Percentiles rank a stretch among this genome's conserved stretches.
Evolutionary conservation across 2,797 vertebrate genomes (phyloP).

Genomic region (Sebastes hubbsi): DNA sequence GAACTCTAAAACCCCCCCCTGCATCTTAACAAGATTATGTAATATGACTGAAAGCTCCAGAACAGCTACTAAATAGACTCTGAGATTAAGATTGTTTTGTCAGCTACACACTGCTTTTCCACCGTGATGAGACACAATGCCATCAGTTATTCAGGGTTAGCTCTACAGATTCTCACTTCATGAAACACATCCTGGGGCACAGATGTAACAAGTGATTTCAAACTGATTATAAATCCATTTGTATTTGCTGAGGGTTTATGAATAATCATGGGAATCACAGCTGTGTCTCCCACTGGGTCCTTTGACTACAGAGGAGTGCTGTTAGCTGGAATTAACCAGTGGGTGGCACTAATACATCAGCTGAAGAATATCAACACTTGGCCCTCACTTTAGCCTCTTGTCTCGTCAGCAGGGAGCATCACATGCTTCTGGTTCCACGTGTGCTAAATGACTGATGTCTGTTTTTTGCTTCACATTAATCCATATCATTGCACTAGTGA

Average conservation of each 20-base stretch:
- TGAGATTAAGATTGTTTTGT: constrained; percentile 25
- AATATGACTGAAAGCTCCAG: constrained; percentile 5
- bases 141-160: constrained; percentile 53
- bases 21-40: background rate
- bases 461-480: constrained; percentile 27
- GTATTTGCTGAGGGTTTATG: constrained; percentile 52
- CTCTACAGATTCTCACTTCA: constrained; percentile 35
- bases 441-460: constrained; percentile 5
- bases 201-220: constrained; percentile 56
- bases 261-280: constrained; percentile 62
- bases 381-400: constrained; percentile 7
- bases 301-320: constrained; percentile 41
- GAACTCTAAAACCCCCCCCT: background rate
- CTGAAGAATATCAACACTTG: constrained; percentile 20
- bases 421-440: constrained; percentile 8
- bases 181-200: constrained; percentile 55
- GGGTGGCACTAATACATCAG: constrained; percentile 72
- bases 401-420: background rate
- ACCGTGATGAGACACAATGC: constrained; percentile 41
- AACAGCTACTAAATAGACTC: constrained; percentile 7
- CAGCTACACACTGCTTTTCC: constrained; percentile 6
- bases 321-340: constrained; percentile 62
- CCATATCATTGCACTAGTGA: constrained; percentile 1
- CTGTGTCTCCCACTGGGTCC: constrained; percentile 52
- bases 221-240: constrained; percentile 68